Evolutionary conservation across 1,140 invertebrate species (phyloP), one percentile per base, ranked within the genome.

Genomic region (Drosophila fuyamai): DNA sequence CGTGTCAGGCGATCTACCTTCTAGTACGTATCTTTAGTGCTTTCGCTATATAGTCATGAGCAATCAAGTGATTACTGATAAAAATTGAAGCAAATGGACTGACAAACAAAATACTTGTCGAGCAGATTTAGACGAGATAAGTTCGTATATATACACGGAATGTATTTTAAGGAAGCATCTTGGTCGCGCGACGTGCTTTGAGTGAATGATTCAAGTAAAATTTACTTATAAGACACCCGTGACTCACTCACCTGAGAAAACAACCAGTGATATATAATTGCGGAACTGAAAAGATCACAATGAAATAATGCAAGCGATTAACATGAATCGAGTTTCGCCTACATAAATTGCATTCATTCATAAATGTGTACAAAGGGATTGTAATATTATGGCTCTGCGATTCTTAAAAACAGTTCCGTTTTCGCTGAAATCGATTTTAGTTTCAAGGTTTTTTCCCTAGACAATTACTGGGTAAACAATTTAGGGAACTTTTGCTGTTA

Each of bases 41-140:
- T 9, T 4, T 14, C 13, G 36, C 51, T 50, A 50, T 70, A 70
- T 51, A 66, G 54, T 18, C 73, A 32, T 65, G 38, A 55, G 46
- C 73, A 76, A 76, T 76, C 61, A 76, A 76, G 73, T 67, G 61
- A 67, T 76, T 76, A 67, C 73, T 76, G 73, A 76, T 76, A 76
- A 76, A 65, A 76, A 65, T 57, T 47, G 47, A 73, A 73, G 70
- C 40, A 43, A 40, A 38, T 38, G 18, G 47, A 4, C 38, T 65
- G 65, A 54, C 61, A 68, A 68, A 68, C 65, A 76, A 76, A 58
- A 76, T 66, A 56, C 71, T 55, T 51, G 58, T 9, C 70, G 48
- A 18, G 41, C 14, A 23, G 71, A 63, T 65, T 58, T 44, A 13
- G 41, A 47, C 13, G 35, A 35, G 29, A 54, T 56, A 70, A 53